Evolutionary conservation across 2,113 vertebrate species (phyloP), one percentile per base, ranked within the genome.

Genomic region (Hepsetus odoe): DNA sequence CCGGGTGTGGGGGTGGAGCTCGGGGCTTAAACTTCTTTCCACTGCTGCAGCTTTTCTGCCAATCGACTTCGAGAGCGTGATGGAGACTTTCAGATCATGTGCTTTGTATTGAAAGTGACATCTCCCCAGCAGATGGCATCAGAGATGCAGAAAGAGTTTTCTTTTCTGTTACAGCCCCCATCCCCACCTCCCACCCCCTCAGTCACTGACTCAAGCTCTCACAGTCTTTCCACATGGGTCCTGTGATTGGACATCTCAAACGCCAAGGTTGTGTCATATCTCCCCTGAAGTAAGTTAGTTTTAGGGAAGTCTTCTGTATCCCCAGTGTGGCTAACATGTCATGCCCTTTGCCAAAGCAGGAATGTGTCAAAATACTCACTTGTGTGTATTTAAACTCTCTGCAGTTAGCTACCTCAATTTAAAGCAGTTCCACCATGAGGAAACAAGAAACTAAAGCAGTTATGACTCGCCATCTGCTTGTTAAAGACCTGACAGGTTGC

Each of bases 1-100:
- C 88, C 93, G 91, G 33, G 44, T 18, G 12, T 77, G 66, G 66
- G 80, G 58, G 72, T 61, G 73, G 51, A 26, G 16, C 61, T 35
- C 55, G 92, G 88, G 89, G 90, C 93, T 95, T 94, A 90, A 94
- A 92, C 90, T 93, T 91, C 90, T 90, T 93, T 95, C 91, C 93
- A 93, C 92, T 95, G 92, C 89, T 94, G 87, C 80, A 82, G 92
- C 69, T 69, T 79, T 71, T 79, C 30, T 74, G 77, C 74, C 75
- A 74, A 30, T 77, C 73, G 51, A 64, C 38, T 16, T 30, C 22
- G 11, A 76, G 69, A 66, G 65, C 76, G 56, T 71, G 74, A 69
- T 44, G 40, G 74, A 79, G 38, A 26, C 65, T 75, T 16, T 46
- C 40, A 56, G 56, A 79, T 28, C 28, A 68, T 55, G 71, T 64